Base-by-base conservation (phyloP, 2,888 invertebrate genomes). In the Automeris io region DNA sequence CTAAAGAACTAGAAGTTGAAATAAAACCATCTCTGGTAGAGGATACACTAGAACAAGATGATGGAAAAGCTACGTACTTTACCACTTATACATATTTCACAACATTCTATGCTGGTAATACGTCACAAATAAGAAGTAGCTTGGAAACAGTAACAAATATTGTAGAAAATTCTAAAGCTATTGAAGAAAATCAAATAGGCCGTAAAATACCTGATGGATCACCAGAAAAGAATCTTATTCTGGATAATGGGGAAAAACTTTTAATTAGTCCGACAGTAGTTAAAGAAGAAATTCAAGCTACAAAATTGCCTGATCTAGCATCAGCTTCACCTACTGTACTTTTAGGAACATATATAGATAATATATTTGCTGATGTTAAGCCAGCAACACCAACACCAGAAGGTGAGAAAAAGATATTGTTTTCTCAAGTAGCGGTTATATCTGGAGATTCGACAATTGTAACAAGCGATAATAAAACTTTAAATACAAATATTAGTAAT, bases 21-120 rank as follows among this genome's bases (percentile, higher is more conserved):
- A 55, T 88, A 21, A 83, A 87, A 61, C 88, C 89, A 9, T 87
- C 88, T 19, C 46, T 76, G 25, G 61, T 78, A 16, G 70, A 70
- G 21, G 74, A 77, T 33, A 70, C 51, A 31, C 59, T 70, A 42
- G 80, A 85, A 49, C 67, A 66, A 42, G 80, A 81, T 41, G 82
- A 88, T 51, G 82, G 80, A 0, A 87, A 87, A 68, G 83, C 82
- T 9, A 95, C 95, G 0, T 93, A 90, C 54, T 95, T 91, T 51
- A 96, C 96, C 0, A 96, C 96, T 0, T 96, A 93, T 51, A 96
- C 96, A 0, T 96, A 96, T 67, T 96, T 94, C 51, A 96, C 96
- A 0, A 96, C 96, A 0, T 95, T 95, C 13, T 95, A 95, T 55
- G 89, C 93, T 21, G 94, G 92, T 1, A 94, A 95, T 53, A 90